phyloP scores from a whole-genome alignment of 1,140 invertebrate species.

The Musca vetustissima region DNA sequence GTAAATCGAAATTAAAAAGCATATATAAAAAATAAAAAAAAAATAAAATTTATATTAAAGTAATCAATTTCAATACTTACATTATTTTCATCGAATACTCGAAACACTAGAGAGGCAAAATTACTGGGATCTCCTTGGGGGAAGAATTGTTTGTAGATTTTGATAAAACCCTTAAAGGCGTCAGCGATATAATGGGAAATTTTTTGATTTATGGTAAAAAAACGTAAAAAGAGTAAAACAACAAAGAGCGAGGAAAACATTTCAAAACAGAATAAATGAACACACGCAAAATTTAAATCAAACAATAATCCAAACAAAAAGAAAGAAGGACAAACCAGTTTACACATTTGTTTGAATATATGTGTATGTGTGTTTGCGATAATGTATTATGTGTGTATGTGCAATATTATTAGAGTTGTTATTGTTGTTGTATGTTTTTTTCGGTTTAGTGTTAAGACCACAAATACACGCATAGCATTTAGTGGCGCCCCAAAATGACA shows the following conservation, averaged over 20 bases:
- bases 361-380: background rate
- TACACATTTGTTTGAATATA: background rate
- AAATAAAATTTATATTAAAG: no score
- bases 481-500: constrained; percentile 19
- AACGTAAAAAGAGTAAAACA: no score
- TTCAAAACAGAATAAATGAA: background rate
- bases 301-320: background rate
- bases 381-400: background rate
- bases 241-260: constrained; percentile 33
- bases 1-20: no score
- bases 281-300: constrained; percentile 20
- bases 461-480: constrained; percentile 8
- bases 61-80: no score
- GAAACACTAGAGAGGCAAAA: constrained; percentile 95
- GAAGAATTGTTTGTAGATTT: constrained; percentile 99
- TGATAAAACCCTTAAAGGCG: constrained; percentile 87
- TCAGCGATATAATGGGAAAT: background rate
- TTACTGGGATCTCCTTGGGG: constrained; percentile 97
- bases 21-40: no score
- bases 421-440: no score
- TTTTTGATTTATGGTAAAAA: no score
- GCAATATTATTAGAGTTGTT: background rate
- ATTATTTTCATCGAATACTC: constrained; percentile 98
- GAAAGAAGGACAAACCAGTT: constrained; percentile 1
- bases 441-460: background rate